A percentile compares a stretch with the other conserved stretches of the same genome.
Conservation (phyloP, 2,113 vertebrate species). For the Gila orcuttii region DNA sequence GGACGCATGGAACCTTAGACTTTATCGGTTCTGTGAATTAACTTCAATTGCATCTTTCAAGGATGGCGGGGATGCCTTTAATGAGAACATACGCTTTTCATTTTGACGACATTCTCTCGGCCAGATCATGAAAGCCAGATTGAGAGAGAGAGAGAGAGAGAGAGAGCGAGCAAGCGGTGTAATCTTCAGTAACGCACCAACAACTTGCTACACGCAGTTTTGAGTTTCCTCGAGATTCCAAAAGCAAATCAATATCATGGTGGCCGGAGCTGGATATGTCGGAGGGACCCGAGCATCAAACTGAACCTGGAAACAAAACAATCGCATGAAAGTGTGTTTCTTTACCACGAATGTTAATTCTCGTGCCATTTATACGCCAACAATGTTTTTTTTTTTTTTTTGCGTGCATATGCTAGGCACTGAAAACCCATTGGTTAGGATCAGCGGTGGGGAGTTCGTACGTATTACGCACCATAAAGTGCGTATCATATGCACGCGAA, state of each 20-base stretch:
- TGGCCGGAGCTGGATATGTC: slow-evolving; percentile 23
- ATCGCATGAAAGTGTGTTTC: no score
- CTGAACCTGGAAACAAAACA: neutral
- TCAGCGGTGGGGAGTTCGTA: no score
- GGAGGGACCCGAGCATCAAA: slow-evolving; percentile 21
- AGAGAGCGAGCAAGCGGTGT: neutral
- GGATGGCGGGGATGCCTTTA: slow-evolving; percentile 61
- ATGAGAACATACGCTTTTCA: slow-evolving; percentile 73
- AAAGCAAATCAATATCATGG: slow-evolving; percentile 53
- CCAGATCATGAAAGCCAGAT: slow-evolving; percentile 56
- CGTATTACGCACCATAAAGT: no score
- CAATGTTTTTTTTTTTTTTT: no score
- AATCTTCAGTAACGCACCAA: slow-evolving; percentile 45
- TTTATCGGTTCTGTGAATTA: slow-evolving; percentile 70
- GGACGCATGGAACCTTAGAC: slow-evolving; percentile 62
- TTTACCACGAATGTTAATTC: no score
- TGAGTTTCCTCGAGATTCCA: slow-evolving; percentile 43
- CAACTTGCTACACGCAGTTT: slow-evolving; percentile 40
- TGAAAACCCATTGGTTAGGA: no score
- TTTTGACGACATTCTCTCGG: slow-evolving; percentile 63
- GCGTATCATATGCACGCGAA: no score
- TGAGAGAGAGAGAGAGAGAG: slow-evolving; percentile 19
- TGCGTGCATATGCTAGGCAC: no score
- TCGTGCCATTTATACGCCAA: no score
- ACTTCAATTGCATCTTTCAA: slow-evolving; percentile 67